These are phyloP conservation scores for Penaeus chinensis DNA, from an alignment of 1,140 invertebrate species.

Conservation along the genomic window DNA sequence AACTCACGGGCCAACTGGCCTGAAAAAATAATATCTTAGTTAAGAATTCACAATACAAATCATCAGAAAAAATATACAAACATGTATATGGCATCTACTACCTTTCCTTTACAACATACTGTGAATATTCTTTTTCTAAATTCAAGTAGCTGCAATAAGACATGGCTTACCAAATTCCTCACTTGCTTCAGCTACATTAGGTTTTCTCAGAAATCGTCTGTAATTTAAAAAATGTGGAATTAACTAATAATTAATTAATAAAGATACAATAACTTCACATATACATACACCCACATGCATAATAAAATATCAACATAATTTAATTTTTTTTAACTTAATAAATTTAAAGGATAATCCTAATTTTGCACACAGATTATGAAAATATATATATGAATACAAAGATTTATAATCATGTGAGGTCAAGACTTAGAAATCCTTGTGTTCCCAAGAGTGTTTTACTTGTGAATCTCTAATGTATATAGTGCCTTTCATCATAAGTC, in stretches of 20 bases:
- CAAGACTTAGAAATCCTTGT: no score
- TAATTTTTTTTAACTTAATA: no score
- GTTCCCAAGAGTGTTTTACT: no score
- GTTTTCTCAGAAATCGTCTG: slow-evolving; percentile 63
- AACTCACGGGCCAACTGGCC: slow-evolving; percentile 58
- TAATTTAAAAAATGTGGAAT: background rate
- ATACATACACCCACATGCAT: background rate
- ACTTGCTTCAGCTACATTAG: slow-evolving; percentile 63
- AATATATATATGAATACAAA: no score
- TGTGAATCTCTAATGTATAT: no score
- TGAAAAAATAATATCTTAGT: background rate
- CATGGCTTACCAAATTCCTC: slow-evolving; percentile 61
- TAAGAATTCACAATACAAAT: background rate
- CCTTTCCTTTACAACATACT: no score
- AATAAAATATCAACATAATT: no score
- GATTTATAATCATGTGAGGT: no score
- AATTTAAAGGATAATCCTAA: no score
- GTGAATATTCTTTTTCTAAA: background rate
- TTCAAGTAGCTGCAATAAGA: background rate
- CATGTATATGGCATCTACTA: no score
- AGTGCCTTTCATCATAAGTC: no score
- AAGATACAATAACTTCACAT: background rate
- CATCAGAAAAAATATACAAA: background rate
- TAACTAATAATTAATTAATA: background rate
- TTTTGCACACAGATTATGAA: no score